phyloP scores from a whole-genome alignment of 2,113 vertebrate genomes.

The Ceyx melanurus region DNA sequence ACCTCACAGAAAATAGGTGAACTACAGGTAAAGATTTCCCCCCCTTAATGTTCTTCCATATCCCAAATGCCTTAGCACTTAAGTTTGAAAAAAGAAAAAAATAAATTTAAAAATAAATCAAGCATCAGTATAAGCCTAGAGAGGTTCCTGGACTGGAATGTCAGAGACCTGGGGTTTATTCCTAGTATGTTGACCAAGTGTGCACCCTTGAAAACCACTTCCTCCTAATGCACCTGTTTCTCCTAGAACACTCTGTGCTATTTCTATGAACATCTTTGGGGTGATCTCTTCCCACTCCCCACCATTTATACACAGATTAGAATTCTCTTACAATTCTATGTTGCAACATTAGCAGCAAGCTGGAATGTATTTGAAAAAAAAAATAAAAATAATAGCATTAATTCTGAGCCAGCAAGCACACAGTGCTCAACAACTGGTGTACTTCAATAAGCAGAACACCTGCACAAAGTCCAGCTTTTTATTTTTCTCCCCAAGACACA shows the following conservation, averaged over 20 bases:
- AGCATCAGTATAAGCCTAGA: not conserved
- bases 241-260: not conserved
- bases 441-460: not conserved
- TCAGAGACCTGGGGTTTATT: not conserved
- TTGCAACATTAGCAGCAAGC: not conserved
- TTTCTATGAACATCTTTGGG: not conserved
- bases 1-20: not conserved
- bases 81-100: not conserved
- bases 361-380: not conserved
- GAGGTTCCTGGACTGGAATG: not conserved
- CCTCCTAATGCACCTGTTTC: constrained; percentile 26
- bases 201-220: constrained; percentile 49
- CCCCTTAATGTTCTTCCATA: not conserved
- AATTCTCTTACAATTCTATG: not conserved
- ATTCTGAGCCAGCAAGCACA: not conserved
- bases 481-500: not conserved
- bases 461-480: not conserved
- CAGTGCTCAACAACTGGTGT: not conserved
- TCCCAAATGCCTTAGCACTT: not conserved
- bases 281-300: not conserved
- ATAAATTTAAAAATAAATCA: not conserved
- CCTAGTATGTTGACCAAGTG: not conserved
- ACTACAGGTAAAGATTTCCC: not conserved
- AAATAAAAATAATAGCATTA: not conserved
- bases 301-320: not conserved